Conservation (phyloP, 2,797 vertebrate genomes). For the Hyperoplus immaculatus region DNA sequence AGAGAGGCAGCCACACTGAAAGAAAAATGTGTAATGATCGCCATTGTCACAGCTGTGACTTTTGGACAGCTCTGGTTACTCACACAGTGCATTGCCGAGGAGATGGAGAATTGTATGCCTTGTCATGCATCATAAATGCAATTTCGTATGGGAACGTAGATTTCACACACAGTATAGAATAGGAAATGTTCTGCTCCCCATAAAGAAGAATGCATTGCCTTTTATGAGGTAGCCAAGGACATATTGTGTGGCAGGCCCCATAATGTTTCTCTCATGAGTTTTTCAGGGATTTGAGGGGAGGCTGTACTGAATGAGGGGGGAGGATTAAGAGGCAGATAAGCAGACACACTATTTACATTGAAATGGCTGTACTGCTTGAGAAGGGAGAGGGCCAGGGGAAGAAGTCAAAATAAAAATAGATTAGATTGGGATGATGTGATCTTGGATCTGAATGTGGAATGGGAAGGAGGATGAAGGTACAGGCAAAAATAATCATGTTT, state of each 20-base stretch:
- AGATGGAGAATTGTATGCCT: slow-evolving; percentile 69
- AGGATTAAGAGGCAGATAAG: slow-evolving; percentile 67
- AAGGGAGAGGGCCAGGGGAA: slow-evolving; percentile 34
- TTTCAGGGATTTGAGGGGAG: slow-evolving; percentile 53
- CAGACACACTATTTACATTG: slow-evolving; percentile 66
- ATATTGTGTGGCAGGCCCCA: slow-evolving; percentile 64
- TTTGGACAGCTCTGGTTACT: slow-evolving; percentile 75
- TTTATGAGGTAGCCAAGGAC: slow-evolving; percentile 64
- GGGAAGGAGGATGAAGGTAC: slow-evolving; percentile 68
- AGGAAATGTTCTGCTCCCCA: slow-evolving; percentile 52
- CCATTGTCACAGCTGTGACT: slow-evolving; percentile 73
- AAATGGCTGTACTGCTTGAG: slow-evolving; percentile 59
- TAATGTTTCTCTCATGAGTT: slow-evolving; percentile 69
- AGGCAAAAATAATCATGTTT: slow-evolving; percentile 71
- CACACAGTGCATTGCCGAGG: slow-evolving; percentile 50
- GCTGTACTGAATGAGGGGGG: slow-evolving; percentile 43
- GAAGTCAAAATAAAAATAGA: slow-evolving; percentile 61
- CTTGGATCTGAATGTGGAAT: slow-evolving; percentile 68
- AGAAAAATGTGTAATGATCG: slow-evolving; percentile 75
- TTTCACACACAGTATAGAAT: slow-evolving; percentile 55
- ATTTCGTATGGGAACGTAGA: slow-evolving; percentile 68
- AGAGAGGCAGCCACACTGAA: slow-evolving; percentile 60
- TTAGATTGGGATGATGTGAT: slow-evolving; percentile 66
- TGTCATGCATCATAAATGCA: slow-evolving; percentile 79
- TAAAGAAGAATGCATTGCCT: slow-evolving; percentile 63